These are phyloP conservation scores for Globodera rostochiensis DNA, from an alignment of 1,140 invertebrate species.

Conservation along the genomic window DNA sequence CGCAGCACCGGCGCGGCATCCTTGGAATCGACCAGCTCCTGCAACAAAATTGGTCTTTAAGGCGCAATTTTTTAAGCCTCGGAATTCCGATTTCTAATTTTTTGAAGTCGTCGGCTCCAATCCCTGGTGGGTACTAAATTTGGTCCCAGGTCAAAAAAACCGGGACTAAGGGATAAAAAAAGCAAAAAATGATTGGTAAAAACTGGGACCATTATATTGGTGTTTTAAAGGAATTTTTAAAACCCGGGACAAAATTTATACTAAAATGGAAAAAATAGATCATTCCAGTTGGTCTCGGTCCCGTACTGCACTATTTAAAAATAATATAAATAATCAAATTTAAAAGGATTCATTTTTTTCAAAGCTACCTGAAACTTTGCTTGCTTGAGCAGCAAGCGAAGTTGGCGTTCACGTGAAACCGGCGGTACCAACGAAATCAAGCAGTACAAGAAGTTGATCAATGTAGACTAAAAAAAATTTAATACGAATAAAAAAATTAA, in stretches of 20 bases:
- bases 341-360: neutral
- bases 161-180: neutral
- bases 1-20: constrained; percentile 37
- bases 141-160: too few relatives aligned
- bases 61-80: too few relatives aligned
- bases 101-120: too few relatives aligned
- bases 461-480: constrained; percentile 29
- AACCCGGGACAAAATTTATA: too few relatives aligned
- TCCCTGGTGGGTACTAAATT: too few relatives aligned
- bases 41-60: neutral
- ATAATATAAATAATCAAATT: too few relatives aligned
- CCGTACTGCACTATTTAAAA: too few relatives aligned
- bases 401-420: constrained; percentile 36
- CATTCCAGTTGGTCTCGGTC: too few relatives aligned
- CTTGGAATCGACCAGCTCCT: constrained; percentile 26
- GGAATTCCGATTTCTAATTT: too few relatives aligned
- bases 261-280: too few relatives aligned
- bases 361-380: constrained; percentile 36
- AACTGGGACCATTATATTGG: too few relatives aligned
- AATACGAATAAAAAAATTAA: neutral
- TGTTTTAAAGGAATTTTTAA: too few relatives aligned
- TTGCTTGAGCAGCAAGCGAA: constrained; percentile 42
- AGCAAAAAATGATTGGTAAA: neutral
- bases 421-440: constrained; percentile 39
- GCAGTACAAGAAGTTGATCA: constrained; percentile 63